Evolutionary conservation across 2,113 vertebrate genomes (phyloP), one percentile per base, ranked within the genome.

Genomic region (Corapipo altera): DNA sequence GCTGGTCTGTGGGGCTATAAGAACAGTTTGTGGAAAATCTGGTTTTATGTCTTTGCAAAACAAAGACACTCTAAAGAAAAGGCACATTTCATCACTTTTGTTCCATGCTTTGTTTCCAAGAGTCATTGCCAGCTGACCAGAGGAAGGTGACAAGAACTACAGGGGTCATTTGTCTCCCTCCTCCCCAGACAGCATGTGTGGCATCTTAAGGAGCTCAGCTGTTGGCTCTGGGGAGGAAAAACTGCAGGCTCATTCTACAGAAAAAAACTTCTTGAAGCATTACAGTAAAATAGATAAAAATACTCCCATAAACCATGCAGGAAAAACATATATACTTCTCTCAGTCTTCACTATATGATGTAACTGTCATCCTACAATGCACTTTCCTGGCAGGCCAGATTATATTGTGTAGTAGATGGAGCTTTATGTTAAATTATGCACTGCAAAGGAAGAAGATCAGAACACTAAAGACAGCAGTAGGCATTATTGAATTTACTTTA

Each of bases 401-500:
- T 51, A 70, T 20, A 77, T 58, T 6, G 3, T 69, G 41, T 71
- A 88, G 73, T 67, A 66, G 71, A 85, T 30, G 37, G 83, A 82
- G 24, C 49, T 87, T 85, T 77, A 89, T 83, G 83, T 92, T 95
- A 94, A 95, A 88, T 91, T 91, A 97, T 89, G 80, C 59, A 5
- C 77, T 59, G 59, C 66, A 89, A 96, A 61, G 28, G n/a, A 85
- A 92, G 85, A 93, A 43, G 44, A 92, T 89, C 88, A 87, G 51
- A 92, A 46, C 27, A 41, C 39, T 74, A 44, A 89, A 75, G 69
- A 71, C 43, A 83, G 77, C 4, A 2, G 80, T 67, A 95, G 93
- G 66, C 9, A 8, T 85, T 96, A 89, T 9, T 95, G 33, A 85
- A 85, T 96, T 95, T 91, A 92, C 35, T 95, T 94, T 85, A 88